Evolutionary conservation across 2,888 invertebrate genomes (phyloP), one percentile per base, ranked within the genome.

Genomic region (Spisula solida): DNA sequence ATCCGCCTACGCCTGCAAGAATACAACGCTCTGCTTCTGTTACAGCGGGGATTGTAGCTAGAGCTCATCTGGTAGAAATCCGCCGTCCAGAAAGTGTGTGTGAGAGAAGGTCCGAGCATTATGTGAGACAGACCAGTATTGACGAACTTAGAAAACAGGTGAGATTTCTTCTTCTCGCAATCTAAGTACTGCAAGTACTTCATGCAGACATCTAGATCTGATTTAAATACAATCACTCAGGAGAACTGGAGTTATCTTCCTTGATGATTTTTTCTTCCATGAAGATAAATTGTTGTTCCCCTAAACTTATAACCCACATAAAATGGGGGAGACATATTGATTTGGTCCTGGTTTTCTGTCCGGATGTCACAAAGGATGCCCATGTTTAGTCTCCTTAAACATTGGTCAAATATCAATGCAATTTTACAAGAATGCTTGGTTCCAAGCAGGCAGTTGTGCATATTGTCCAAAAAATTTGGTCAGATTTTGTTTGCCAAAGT

Each of bases 61-160:
- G 80, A 34, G 82, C 88, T 12, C 70, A 82, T 18, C 85, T 29
- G 4, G 56, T 85, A n/a, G 78, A 51, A n/a, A 79, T 56, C 8
- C 75, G 31, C 20, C 25, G 89, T 66, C 60, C 80, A 20, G 60
- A 60, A 34, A 51, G 34, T n/a, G 66, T 56, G 10, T 47, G 51
- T 66, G 81, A 83, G 60, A 85, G 81, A 41, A 80, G n/a, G 29
- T 60, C 86, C 29, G 85, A 82, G 29, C 25, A 51, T 51, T 34
- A 25, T 20, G 41, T n/a, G 4, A 86, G 48, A 16, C 86, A 86
- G 31, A 78, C 85, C 8, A 89, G 85, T 70, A 84, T 92, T 66
- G 90, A 90, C 34, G 87, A 91, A 34, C 87, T 92, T 0, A 84
- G 92, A 29, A 90, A 85, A 90, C 88, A 92, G 92, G 92, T 92